Evolutionary conservation across 2,888 invertebrate species (phyloP).

Genomic region (Halictus ligatus): DNA sequence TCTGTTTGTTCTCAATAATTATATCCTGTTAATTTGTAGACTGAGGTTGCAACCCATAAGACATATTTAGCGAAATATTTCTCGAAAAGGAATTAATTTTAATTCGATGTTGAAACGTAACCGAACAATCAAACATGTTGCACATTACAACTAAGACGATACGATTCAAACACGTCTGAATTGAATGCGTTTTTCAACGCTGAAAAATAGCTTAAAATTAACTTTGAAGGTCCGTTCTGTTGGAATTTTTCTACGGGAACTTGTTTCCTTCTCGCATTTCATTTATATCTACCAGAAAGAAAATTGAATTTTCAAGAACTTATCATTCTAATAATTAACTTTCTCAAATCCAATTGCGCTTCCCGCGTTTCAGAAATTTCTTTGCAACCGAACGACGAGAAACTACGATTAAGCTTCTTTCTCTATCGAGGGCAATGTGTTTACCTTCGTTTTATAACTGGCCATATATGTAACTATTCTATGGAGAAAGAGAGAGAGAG

Average conservation of each 20-base stretch:
- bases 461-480: constrained; percentile 5
- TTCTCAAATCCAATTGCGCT: neutral
- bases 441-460: constrained; percentile 34
- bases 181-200: neutral
- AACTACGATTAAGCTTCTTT: constrained; percentile 23
- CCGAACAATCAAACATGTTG: neutral
- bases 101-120: neutral
- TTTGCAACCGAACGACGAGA: neutral
- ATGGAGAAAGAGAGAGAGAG: constrained; percentile 37
- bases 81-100: neutral
- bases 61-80: neutral
- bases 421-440: constrained; percentile 16
- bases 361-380: neutral
- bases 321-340: neutral
- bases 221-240: neutral
- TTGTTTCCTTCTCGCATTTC: neutral
- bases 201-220: neutral
- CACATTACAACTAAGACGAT: neutral
- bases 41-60: neutral
- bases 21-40: neutral
- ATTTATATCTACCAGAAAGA: neutral
- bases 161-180: neutral
- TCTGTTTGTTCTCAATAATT: neutral
- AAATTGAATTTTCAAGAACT: neutral
- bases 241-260: neutral